These are phyloP conservation scores for Aegypius monachus DNA, from an alignment of 2,113 vertebrate genomes.

Conservation along the genomic window DNA sequence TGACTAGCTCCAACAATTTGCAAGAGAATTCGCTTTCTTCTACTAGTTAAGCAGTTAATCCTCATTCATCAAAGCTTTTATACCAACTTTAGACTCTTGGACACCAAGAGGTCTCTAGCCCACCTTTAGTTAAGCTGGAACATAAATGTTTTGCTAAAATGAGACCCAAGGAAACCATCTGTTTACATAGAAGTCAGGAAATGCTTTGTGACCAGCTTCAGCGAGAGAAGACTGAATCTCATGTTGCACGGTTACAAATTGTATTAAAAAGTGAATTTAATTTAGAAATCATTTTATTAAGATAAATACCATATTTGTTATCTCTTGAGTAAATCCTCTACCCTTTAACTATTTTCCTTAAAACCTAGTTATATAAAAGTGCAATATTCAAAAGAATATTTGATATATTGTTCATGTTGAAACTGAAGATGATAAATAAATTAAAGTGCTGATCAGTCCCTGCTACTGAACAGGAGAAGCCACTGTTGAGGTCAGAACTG, in stretches of 20 bases:
- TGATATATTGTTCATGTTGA: background rate
- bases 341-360: background rate
- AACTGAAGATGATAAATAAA: background rate
- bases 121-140: background rate
- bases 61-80: background rate
- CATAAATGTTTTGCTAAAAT: background rate
- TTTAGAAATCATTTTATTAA: background rate
- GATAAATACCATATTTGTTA: background rate
- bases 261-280: background rate
- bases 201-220: background rate
- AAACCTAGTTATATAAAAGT: background rate
- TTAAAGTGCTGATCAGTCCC: background rate
- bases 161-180: background rate
- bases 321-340: background rate
- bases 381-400: background rate
- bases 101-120: background rate
- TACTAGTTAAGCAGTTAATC: background rate
- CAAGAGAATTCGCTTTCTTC: background rate
- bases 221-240: background rate
- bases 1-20: background rate
- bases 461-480: background rate
- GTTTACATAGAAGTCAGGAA: background rate
- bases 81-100: background rate
- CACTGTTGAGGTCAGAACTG: background rate
- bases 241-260: background rate